Evolutionary conservation across 1,140 invertebrate genomes (phyloP), one percentile per base, ranked within the genome.

Genomic region (Gonioctena quinquepunctata): DNA sequence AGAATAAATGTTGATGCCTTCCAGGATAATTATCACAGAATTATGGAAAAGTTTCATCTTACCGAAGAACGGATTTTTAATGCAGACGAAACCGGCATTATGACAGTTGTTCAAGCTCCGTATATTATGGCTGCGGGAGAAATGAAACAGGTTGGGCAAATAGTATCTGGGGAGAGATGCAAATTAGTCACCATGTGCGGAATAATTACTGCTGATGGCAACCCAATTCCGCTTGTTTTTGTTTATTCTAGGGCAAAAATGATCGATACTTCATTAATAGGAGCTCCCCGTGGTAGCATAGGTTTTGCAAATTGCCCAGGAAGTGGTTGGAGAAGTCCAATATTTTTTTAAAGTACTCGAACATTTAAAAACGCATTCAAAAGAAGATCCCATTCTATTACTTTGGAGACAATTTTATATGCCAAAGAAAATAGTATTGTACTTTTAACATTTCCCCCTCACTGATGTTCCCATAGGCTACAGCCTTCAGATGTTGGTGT

Each of bases 401-500:
- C 28, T 33, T 62, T 66, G 26, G 57, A 66, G 21, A 49, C 48
- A 16, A 62, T 66, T 25, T 50, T 54, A 16, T 67, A 6, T 71
- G 50, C 25, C 23, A 18, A 73, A 62, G 66, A 76, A 49, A 81
- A 84, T 71, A 72, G 79, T 16, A 78, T 84, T 8, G 69, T 71
- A 68, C 69, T 84, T 63, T 69, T 87, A 7, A 83, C 84, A 50
- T 79, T 87, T 50, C 84, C 85, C 67, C 84, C 85, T 28, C 84
- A 84, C 66, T 69, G 61, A n/a, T 33, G 28, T 59, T 33, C 28
- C 28, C 28, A 33, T 11, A 33, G 28, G n/a, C n/a, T 33, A 13
- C 8, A 33, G 28, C 28, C 28, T 11, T 33, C 3, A 33, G 73
- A 83, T 59, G 21, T 22, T 22, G 16, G 21, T 54, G 16, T 54